A percentile compares a stretch with the other conserved stretches of the same genome.
Conservation (phyloP, 2,888 invertebrate genomes). For the Plagiodera versicolora region DNA sequence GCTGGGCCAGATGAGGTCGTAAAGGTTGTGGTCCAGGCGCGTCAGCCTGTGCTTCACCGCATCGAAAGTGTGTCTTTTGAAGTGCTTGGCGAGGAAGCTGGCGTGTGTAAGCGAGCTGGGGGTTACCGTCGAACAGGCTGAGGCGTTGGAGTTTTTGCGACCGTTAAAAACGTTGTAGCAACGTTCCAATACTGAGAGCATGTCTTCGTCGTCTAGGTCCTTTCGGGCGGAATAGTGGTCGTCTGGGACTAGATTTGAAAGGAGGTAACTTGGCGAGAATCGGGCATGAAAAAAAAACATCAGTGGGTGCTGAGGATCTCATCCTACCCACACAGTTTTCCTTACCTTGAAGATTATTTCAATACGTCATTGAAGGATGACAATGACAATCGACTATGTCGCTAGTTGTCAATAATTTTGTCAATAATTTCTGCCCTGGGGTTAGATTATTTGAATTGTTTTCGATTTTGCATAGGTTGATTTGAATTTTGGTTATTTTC, state of each 20-base stretch:
- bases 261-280: background rate
- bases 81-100: conserved; percentile 71
- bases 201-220: conserved; percentile 69
- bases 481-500: no score
- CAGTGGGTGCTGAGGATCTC: no score
- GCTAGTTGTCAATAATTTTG: no score
- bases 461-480: no score
- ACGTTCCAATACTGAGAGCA: conserved; percentile 72
- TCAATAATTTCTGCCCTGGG: no score
- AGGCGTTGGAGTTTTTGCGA: conserved; percentile 59
- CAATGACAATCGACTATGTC: no score
- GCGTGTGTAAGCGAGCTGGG: conserved; percentile 48
- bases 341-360: no score
- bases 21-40: conserved; percentile 81
- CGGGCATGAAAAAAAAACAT: no score
- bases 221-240: conserved; percentile 76
- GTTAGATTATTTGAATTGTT: no score
- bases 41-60: conserved; percentile 75
- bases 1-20: conserved; percentile 88
- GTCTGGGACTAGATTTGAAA: conserved; percentile 65
- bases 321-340: no score
- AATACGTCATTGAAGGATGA: no score
- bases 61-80: conserved; percentile 74
- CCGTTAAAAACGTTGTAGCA: conserved; percentile 73
- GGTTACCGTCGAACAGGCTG: conserved; percentile 60